phyloP scores from a whole-genome alignment of 2,113 vertebrate genomes.

The Lanius ludovicianus region DNA sequence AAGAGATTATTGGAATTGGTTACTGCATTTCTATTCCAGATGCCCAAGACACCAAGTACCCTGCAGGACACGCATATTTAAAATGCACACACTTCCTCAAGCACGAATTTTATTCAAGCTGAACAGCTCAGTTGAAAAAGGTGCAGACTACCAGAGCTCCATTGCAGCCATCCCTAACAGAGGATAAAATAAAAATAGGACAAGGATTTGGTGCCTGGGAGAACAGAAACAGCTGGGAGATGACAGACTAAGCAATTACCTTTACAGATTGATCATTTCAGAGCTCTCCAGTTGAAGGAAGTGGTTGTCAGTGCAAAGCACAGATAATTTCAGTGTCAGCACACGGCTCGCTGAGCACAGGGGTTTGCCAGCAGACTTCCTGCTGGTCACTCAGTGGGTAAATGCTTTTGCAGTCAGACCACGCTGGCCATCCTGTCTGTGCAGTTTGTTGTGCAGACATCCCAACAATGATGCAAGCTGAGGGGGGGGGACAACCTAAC shows the following conservation, averaged over 20 bases:
- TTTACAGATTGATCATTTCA: not conserved
- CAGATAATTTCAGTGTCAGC: not conserved
- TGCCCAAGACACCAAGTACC: not conserved
- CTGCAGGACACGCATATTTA: not conserved
- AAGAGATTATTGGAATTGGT: not conserved
- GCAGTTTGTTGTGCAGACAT: accelerated
- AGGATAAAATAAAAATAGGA: not conserved
- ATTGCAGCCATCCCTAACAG: not conserved
- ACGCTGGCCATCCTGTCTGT: not conserved
- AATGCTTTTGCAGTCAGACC: not conserved
- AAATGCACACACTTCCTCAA: not conserved
- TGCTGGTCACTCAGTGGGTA: accelerated
- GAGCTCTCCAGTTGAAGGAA: not conserved
- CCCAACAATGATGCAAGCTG: not conserved
- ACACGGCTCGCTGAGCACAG: not conserved
- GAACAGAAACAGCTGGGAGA: not conserved
- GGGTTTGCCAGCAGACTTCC: not conserved
- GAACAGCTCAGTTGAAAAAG: not conserved
- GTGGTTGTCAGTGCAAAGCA: not conserved
- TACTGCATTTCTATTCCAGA: not conserved
- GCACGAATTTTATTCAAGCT: not conserved
- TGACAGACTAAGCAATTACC: not conserved
- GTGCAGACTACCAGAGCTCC: not conserved
- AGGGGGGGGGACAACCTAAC: not conserved
- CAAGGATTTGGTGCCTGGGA: not conserved